A percentile compares a stretch with the other conserved stretches of the same genome.
Conservation (phyloP, 2,113 vertebrate genomes). For the Melanotaenia duboulayi region DNA sequence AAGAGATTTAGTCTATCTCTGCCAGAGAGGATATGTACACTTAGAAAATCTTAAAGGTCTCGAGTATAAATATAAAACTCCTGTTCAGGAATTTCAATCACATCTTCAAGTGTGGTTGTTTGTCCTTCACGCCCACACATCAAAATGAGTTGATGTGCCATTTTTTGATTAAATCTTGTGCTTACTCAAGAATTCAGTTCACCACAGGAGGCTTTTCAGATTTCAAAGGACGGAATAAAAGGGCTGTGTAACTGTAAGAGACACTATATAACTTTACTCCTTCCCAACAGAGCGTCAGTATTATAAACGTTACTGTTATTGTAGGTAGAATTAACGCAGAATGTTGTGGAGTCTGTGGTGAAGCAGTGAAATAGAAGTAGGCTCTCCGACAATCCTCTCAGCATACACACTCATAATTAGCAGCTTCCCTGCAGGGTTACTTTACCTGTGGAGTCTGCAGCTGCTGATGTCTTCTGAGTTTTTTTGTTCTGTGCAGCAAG, state of each 20-base stretch:
- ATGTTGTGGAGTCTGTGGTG: background rate
- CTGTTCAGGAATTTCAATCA: no score
- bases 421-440: background rate
- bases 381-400: background rate
- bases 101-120: background rate
- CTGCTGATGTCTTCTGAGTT: background rate
- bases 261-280: background rate
- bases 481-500: background rate
- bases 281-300: background rate
- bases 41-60: no score
- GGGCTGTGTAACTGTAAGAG: background rate
- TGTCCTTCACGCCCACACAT: constrained; percentile 12
- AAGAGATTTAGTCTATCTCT: background rate
- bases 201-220: background rate
- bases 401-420: no score
- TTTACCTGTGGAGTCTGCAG: background rate
- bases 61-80: no score
- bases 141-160: no score
- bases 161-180: background rate
- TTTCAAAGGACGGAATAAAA: no score
- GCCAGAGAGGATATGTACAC: background rate
- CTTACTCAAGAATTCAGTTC: background rate
- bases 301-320: background rate
- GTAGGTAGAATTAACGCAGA: no score
- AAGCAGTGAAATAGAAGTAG: background rate